A percentile compares a stretch with the other conserved stretches of the same genome.
These are phyloP conservation scores for Stramonita haemastoma DNA, from an alignment of 2,888 invertebrate species.

Conservation along the genomic window DNA sequence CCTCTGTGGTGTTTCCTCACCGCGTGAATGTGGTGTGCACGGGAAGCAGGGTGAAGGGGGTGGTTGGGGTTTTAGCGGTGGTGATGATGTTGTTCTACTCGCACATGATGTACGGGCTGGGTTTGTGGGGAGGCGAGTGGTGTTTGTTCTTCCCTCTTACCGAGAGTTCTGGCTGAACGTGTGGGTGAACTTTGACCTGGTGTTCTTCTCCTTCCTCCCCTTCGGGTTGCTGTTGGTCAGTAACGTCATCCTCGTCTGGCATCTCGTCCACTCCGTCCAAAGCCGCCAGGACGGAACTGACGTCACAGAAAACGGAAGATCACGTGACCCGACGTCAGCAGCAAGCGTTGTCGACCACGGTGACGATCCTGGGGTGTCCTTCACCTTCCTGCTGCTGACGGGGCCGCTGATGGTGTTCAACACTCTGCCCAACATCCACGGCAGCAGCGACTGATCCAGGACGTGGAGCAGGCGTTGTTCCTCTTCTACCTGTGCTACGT, in stretches of 20 bases:
- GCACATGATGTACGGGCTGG: not conserved
- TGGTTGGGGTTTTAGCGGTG: not conserved
- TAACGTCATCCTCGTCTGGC: conserved; percentile 60
- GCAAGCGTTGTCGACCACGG: conserved; percentile 40
- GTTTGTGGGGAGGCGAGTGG: not conserved
- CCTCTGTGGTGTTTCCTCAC: not conserved
- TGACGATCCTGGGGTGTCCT: conserved; percentile 41
- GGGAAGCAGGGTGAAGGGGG: not conserved
- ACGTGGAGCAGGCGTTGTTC: not conserved
- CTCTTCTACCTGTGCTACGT: conserved; percentile 40
- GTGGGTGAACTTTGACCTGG: conserved; percentile 65
- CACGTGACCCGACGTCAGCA: conserved; percentile 9
- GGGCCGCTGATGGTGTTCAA: conserved; percentile 47
- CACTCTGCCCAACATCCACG: not conserved
- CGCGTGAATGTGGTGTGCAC: not conserved
- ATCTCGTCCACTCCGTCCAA: conserved; percentile 51
- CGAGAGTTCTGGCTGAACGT: conserved; percentile 50
- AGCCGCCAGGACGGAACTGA: not conserved
- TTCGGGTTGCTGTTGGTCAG: conserved; percentile 61
- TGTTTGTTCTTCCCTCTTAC: not conserved
- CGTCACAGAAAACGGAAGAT: not conserved
- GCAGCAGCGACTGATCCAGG: not conserved
- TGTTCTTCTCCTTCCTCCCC: conserved; percentile 61
- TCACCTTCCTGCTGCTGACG: conserved; percentile 43
- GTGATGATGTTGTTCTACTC: not conserved